A percentile compares a stretch with the other conserved stretches of the same genome.
Conservation (phyloP, 2,888 invertebrate species). For the Cerceris rybyensis region DNA sequence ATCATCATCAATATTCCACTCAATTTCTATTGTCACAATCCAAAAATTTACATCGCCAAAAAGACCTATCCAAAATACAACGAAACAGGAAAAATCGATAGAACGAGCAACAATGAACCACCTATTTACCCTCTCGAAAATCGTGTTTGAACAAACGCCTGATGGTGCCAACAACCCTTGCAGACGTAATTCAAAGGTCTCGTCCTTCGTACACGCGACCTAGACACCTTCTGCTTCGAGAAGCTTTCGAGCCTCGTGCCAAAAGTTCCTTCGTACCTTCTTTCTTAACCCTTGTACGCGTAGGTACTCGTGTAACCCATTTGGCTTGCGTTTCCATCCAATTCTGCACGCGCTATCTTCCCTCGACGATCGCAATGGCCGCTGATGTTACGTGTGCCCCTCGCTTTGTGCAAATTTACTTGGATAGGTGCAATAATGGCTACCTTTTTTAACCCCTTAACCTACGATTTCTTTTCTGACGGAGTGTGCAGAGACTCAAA, state of each 20-base stretch:
- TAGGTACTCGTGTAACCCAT: slow-evolving; percentile 32
- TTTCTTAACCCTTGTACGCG: slow-evolving; percentile 24
- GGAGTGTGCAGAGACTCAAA: no score
- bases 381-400: neutral
- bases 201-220: slow-evolving; percentile 41
- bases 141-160: slow-evolving; percentile 21
- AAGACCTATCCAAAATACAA: neutral
- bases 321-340: slow-evolving; percentile 36
- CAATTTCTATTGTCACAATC: no score
- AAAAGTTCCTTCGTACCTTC: slow-evolving; percentile 38
- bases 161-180: slow-evolving; percentile 61
- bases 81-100: neutral
- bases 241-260: slow-evolving; percentile 40
- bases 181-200: slow-evolving; percentile 30
- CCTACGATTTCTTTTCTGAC: no score
- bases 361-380: slow-evolving; percentile 34
- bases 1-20: no score
- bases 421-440: neutral
- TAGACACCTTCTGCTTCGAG: slow-evolving; percentile 43
- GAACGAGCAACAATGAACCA: neutral
- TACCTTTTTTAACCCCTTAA: no score
- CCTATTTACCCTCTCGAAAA: neutral
- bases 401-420: neutral
- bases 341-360: slow-evolving; percentile 16
- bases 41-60: neutral